Evolutionary conservation across 2,888 invertebrate species (phyloP).

Genomic region (Drosophila subsilvestris): DNA sequence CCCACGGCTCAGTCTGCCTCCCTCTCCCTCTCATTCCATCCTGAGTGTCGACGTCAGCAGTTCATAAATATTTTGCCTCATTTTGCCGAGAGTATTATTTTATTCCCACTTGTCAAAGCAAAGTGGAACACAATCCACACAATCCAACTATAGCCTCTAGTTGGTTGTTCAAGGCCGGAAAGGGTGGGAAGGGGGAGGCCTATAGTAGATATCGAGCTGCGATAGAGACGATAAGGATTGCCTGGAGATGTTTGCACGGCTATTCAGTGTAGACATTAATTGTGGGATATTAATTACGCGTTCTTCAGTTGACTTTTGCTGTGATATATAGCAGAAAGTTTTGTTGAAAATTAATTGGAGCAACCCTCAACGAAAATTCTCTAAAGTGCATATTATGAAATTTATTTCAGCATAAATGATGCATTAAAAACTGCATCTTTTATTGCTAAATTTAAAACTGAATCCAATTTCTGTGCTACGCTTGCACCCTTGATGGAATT

Average conservation of each 20-base stretch:
- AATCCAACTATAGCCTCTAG: constrained; percentile 18
- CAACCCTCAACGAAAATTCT: no score
- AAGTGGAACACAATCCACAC: constrained; percentile 40
- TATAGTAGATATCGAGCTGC: background rate
- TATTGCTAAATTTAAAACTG: background rate
- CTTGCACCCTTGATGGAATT: background rate
- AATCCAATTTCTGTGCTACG: background rate
- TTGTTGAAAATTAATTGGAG: background rate
- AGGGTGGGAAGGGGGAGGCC: background rate
- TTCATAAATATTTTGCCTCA: constrained; percentile 62
- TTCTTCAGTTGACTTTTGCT: background rate
- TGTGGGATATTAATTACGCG: background rate
- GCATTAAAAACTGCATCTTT: background rate
- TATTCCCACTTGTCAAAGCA: constrained; percentile 45
- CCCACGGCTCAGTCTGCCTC: background rate
- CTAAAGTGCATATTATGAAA: no score
- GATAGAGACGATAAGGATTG: background rate
- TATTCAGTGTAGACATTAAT: background rate
- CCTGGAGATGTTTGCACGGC: background rate
- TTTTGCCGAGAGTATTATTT: constrained; percentile 42
- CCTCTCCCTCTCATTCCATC: constrained; percentile 1
- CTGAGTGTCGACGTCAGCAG: constrained; percentile 61
- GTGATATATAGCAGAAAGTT: background rate
- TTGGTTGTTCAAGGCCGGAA: constrained; percentile 12
- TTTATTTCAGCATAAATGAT: background rate